Percentiles rank a stretch among this genome's conserved stretches.
These are phyloP conservation scores for Drosophila subobscura DNA, from an alignment of 1,140 invertebrate species.

Conservation along the genomic window DNA sequence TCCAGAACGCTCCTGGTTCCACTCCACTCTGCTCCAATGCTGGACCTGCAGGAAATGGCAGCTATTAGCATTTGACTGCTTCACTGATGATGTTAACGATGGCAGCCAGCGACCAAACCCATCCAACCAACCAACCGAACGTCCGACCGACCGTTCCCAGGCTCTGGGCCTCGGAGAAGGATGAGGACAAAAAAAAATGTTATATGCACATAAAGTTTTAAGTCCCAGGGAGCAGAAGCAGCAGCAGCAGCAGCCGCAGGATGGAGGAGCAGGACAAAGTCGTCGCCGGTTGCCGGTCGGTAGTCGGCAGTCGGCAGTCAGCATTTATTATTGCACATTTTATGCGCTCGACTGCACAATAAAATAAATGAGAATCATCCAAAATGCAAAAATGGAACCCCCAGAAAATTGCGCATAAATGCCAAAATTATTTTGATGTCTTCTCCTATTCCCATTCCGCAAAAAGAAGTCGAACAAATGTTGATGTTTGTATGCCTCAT, in stretches of 20 bases:
- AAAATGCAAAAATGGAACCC: conserved; percentile 55
- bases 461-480: conserved; percentile 3
- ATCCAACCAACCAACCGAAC: neutral
- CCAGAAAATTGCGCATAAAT: conserved; percentile 63
- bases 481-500: conserved; percentile 40
- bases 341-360: conserved; percentile 73
- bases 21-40: conserved; percentile 34
- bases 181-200: conserved; percentile 38
- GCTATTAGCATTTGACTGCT: conserved; percentile 81
- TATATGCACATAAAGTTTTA: conserved; percentile 73
- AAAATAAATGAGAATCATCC: conserved; percentile 65
- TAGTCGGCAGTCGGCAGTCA: conserved; percentile 55
- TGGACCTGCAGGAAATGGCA: conserved; percentile 79
- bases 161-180: conserved; percentile 26
- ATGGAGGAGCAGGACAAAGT: conserved; percentile 51
- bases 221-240: conserved; percentile 35
- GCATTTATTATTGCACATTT: conserved; percentile 80
- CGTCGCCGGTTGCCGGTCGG: conserved; percentile 39
- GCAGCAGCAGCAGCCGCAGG: neutral
- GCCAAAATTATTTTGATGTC: conserved; percentile 61
- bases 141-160: conserved; percentile 19
- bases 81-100: conserved; percentile 81
- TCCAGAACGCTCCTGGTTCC: conserved; percentile 56
- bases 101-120: conserved; percentile 38
- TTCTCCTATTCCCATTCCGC: conserved; percentile 7